Percentiles rank a stretch among this genome's conserved stretches.
phyloP scores from a whole-genome alignment of 2,797 vertebrate genomes.

The Sphenopsis melanotis region DNA sequence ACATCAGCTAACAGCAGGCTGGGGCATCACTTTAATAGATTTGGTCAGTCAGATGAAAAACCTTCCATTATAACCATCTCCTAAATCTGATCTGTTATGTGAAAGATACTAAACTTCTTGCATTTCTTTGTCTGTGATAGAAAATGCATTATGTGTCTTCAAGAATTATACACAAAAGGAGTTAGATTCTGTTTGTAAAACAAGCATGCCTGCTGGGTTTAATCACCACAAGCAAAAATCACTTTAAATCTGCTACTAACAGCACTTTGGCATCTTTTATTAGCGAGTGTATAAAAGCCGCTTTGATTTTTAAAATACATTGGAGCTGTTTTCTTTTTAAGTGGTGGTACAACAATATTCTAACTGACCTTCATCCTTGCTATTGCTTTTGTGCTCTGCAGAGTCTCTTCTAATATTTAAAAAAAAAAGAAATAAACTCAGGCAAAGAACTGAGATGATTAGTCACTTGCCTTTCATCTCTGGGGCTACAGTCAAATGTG shows the following conservation, averaged over 20 bases:
- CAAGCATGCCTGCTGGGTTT: conserved; percentile 50
- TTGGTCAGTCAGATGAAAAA: neutral
- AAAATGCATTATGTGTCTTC: conserved; percentile 20
- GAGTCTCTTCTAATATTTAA: conserved; percentile 6
- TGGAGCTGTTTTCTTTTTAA: conserved; percentile 20
- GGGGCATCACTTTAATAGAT: neutral
- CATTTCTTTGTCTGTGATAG: neutral
- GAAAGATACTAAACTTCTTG: neutral
- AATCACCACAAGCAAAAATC: conserved; percentile 58
- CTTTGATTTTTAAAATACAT: conserved; percentile 62
- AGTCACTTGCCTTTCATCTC: conserved; percentile 37
- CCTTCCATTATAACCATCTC: neutral
- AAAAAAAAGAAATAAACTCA: neutral
- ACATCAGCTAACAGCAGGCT: neutral
- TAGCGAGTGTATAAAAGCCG: conserved; percentile 36
- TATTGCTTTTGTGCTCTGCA: conserved; percentile 34
- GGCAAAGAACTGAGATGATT: conserved; percentile 14
- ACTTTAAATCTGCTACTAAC: conserved; percentile 46
- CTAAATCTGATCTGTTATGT: neutral
- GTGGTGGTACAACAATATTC: conserved; percentile 47
- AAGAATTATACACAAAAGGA: neutral
- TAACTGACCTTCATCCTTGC: conserved; percentile 45
- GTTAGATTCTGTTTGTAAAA: conserved; percentile 39
- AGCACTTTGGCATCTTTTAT: conserved; percentile 53
- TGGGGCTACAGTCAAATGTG: neutral